A percentile compares a stretch with the other conserved stretches of the same genome.
Evolutionary conservation across 2,113 vertebrate species (phyloP).

Genomic region (Gambusia affinis): DNA sequence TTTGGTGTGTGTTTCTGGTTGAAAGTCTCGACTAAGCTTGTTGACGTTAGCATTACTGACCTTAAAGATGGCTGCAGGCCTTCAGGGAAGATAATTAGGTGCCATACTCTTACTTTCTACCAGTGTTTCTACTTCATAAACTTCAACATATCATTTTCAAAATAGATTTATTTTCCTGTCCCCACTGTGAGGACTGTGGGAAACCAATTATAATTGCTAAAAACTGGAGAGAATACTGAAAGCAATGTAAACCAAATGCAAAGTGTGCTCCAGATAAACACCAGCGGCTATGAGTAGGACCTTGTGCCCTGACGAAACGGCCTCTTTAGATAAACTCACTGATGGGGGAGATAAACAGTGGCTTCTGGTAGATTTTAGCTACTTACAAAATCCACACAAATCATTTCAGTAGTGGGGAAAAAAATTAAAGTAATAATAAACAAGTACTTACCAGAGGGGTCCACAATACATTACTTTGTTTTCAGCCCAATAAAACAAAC

Average conservation of each 20-base stretch:
- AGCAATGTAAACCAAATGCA: background rate
- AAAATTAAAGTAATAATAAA: constrained; percentile 17
- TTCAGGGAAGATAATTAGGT: background rate
- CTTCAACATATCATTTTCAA: constrained; percentile 4
- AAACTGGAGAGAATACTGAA: background rate
- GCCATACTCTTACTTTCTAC: background rate
- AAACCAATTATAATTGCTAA: background rate
- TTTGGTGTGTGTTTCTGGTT: constrained; percentile 1
- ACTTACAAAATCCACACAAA: background rate
- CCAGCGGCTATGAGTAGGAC: background rate
- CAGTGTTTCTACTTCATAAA: background rate
- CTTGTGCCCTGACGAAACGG: background rate
- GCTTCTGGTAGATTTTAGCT: background rate
- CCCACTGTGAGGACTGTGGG: background rate
- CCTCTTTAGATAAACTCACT: background rate
- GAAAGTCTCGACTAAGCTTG: background rate
- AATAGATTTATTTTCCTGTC: constrained; percentile 1
- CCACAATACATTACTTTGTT: constrained; percentile 31
- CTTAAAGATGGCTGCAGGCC: background rate
- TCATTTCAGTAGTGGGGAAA: background rate
- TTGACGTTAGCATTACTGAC: background rate
- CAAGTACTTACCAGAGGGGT: constrained; percentile 59
- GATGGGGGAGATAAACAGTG: constrained; percentile 4
- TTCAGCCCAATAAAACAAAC: constrained; percentile 6
- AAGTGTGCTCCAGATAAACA: background rate